Conservation (phyloP, 2,888 invertebrate genomes). For the Lepeophtheirus nordmannii region DNA sequence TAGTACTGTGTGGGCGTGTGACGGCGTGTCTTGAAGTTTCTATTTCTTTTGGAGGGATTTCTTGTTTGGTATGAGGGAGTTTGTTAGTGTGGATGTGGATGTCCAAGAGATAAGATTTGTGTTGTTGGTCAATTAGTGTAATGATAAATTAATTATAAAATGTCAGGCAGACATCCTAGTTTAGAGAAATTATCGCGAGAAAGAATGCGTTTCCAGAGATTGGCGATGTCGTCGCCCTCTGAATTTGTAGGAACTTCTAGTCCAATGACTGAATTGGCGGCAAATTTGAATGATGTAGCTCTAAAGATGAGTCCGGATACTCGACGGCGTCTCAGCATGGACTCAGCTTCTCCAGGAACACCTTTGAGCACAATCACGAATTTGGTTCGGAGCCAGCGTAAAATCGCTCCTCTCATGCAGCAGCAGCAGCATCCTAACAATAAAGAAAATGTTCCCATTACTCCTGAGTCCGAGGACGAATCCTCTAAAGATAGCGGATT, state of each 20-base stretch:
- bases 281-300: neutral
- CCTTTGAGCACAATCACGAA: neutral
- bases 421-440: neutral
- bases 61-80: neutral
- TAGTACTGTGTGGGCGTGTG: neutral
- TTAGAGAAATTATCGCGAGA: neutral
- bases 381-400: neutral
- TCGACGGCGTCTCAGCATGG: neutral
- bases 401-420: neutral
- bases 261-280: constrained; percentile 1
- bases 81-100: neutral
- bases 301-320: neutral
- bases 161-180: constrained; percentile 5
- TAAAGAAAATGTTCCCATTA: constrained; percentile 31
- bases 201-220: neutral
- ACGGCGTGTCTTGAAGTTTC: neutral
- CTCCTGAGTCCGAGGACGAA: constrained; percentile 41
- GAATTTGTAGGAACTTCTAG: neutral
- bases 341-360: neutral
- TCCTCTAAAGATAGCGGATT: constrained; percentile 47
- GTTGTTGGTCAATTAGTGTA: neutral
- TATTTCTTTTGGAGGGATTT: constrained; percentile 4
- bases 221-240: neutral
- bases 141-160: neutral
- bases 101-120: neutral